These are phyloP conservation scores for Petrolisthes manimaculis DNA, from an alignment of 2,888 invertebrate species.

Conservation along the genomic window DNA sequence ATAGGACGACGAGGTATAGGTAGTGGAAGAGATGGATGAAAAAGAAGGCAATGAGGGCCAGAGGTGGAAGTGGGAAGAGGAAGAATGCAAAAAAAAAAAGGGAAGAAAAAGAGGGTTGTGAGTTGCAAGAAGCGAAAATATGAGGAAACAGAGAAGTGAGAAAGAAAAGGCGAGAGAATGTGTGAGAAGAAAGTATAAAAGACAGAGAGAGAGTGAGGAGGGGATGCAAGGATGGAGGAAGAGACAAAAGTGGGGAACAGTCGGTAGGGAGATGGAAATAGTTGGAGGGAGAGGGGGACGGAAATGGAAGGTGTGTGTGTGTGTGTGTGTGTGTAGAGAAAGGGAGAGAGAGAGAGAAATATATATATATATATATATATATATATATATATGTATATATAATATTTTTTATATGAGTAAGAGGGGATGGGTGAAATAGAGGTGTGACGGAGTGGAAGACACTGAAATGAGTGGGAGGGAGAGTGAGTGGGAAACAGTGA, in stretches of 20 bases:
- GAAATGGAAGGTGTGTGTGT: not conserved
- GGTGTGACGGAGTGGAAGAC: not conserved
- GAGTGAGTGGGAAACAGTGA: not conserved
- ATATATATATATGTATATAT: not conserved
- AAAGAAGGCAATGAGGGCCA: too few relatives aligned
- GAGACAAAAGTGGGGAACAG: not conserved
- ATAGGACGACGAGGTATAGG: too few relatives aligned
- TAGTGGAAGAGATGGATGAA: too few relatives aligned
- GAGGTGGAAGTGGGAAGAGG: too few relatives aligned
- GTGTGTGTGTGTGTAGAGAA: not conserved
- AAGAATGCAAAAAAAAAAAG: too few relatives aligned
- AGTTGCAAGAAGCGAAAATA: too few relatives aligned
- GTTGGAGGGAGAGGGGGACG: not conserved
- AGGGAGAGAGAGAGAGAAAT: not conserved
- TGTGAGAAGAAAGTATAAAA: not conserved
- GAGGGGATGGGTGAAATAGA: not conserved
- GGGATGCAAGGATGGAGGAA: not conserved
- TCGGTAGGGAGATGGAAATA: not conserved
- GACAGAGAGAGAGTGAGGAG: not conserved
- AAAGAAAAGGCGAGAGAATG: not conserved
- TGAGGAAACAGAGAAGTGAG: too few relatives aligned
- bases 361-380: too few relatives aligned
- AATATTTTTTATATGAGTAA: not conserved
- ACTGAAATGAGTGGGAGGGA: not conserved
- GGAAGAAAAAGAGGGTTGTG: too few relatives aligned